These are phyloP conservation scores for Lepisosteus osseus DNA, from an alignment of 2,113 vertebrate genomes.

Conservation along the genomic window DNA sequence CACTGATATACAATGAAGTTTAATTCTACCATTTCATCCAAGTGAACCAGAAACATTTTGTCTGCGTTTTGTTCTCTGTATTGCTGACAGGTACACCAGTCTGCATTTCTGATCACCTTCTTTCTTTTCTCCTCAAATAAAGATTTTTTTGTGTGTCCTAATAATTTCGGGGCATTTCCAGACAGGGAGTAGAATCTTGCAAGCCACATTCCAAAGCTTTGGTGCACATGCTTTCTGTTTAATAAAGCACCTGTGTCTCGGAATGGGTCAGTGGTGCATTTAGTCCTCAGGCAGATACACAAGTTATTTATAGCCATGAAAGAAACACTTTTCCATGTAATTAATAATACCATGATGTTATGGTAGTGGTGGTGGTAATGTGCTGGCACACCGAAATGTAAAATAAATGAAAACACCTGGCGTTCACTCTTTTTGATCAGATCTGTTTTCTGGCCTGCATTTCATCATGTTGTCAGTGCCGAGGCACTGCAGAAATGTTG, in stretches of 20 bases:
- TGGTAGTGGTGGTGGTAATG: slow-evolving; percentile 16
- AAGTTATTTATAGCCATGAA: slow-evolving; percentile 33
- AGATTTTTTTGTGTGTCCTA: slow-evolving; percentile 5
- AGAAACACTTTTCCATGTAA: slow-evolving; percentile 20
- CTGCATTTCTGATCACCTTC: neutral
- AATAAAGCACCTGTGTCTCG: slow-evolving; percentile 42
- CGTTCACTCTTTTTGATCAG: slow-evolving; percentile 41
- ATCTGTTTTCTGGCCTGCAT: slow-evolving; percentile 30
- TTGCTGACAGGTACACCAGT: neutral
- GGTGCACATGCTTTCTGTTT: slow-evolving; percentile 33
- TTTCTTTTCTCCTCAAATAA: neutral
- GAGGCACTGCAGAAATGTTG: slow-evolving; percentile 26
- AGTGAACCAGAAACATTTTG: no score
- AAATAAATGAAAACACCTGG: slow-evolving; percentile 45
- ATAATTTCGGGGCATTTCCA: slow-evolving; percentile 23
- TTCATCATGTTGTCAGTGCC: slow-evolving; percentile 26
- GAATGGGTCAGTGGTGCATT: slow-evolving; percentile 32
- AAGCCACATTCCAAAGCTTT: slow-evolving; percentile 29
- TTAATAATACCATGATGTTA: slow-evolving; percentile 20
- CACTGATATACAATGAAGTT: no score
- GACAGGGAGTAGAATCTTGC: slow-evolving; percentile 17
- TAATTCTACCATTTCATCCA: no score
- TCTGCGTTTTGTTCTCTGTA: no score
- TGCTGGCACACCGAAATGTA: slow-evolving; percentile 5
- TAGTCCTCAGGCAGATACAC: slow-evolving; percentile 19